Conservation (phyloP, 2,797 vertebrate genomes). For the Tadarida brasiliensis region DNA sequence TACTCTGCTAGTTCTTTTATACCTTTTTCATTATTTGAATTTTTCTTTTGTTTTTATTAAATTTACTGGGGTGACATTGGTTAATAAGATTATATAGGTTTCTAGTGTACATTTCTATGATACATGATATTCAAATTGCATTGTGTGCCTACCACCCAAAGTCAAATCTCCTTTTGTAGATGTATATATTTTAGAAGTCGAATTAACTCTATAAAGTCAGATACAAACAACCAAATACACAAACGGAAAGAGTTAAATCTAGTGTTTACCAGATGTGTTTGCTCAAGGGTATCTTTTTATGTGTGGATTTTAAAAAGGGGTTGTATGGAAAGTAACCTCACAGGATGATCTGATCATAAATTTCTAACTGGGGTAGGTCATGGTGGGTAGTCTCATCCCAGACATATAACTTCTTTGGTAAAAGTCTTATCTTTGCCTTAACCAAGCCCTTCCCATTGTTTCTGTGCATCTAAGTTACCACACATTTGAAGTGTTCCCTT, state of each 20-base stretch:
- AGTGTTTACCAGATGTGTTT: not conserved
- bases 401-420: not conserved
- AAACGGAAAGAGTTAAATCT: not conserved
- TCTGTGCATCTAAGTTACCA: not conserved
- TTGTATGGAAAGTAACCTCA: not conserved
- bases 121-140: not conserved
- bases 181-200: no score
- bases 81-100: not conserved
- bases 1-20: not conserved
- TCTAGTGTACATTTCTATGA: not conserved
- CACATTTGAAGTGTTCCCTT: not conserved
- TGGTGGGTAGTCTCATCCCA: not conserved
- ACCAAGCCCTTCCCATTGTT: not conserved
- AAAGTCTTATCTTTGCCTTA: not conserved
- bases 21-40: not conserved
- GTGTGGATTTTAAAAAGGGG: not conserved
- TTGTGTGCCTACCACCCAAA: not conserved
- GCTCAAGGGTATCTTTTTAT: not conserved
- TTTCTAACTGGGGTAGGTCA: not conserved
- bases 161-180: not conserved
- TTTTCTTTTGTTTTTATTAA: not conserved
- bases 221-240: not conserved
- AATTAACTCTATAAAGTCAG: no score
- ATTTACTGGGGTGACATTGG: not conserved
- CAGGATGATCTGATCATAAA: not conserved